Evolutionary conservation across 2,797 vertebrate genomes (phyloP).

Genomic region (Lacerta viridis): DNA sequence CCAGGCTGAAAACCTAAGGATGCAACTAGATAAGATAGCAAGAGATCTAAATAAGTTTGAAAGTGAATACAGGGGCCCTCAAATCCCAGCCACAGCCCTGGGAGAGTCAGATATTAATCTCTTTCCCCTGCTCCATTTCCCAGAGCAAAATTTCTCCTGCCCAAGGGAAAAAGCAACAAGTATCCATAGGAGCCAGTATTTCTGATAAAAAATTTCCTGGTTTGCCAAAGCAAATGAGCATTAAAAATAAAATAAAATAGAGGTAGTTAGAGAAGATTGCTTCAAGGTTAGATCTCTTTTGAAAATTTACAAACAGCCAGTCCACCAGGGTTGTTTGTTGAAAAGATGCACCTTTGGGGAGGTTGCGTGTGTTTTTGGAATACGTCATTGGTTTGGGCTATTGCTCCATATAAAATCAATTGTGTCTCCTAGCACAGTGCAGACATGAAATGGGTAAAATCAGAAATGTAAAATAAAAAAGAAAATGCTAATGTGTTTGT

Average conservation of each 20-base stretch:
- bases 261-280: constrained; percentile 31
- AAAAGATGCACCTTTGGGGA: constrained; percentile 31
- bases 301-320: not conserved
- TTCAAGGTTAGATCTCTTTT: constrained; percentile 41
- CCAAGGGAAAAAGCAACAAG: not conserved
- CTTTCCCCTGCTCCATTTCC: not conserved
- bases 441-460: constrained; percentile 60
- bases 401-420: constrained; percentile 46
- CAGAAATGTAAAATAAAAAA: constrained; percentile 59
- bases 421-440: constrained; percentile 49
- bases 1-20: not conserved
- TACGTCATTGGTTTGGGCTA: constrained; percentile 39
- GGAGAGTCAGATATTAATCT: not conserved
- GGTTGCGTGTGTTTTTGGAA: constrained; percentile 6
- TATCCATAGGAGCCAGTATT: not conserved
- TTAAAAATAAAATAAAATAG: not conserved
- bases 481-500: constrained; percentile 78
- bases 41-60: not conserved
- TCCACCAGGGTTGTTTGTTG: constrained; percentile 2
- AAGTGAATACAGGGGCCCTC: not conserved
- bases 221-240: constrained; percentile 12
- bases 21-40: not conserved
- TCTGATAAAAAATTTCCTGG: not conserved
- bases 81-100: not conserved
- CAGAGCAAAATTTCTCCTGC: not conserved